Base-by-base conservation (phyloP, 2,888 invertebrate genomes). In the Cactoblastis cactorum region DNA sequence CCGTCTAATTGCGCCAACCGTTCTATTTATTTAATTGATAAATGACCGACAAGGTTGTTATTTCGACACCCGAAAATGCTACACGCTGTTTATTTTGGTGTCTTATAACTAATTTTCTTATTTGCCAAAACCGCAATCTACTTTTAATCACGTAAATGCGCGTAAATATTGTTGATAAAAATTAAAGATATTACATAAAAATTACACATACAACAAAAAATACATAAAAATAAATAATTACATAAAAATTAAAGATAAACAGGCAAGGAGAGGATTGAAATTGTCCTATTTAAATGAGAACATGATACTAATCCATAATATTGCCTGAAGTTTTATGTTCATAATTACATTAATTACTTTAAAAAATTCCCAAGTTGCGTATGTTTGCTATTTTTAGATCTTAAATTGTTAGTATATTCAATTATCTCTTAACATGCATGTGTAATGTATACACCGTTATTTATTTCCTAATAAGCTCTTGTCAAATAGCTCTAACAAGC, bases 71-170 rank as follows among this genome's bases (percentile, higher is more conserved):
- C 17, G 48, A 54, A 58, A 41, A 37, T 48, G 49, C 45, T 49
- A 49, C 47, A 14, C 45, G 22, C 22, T 37, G 47, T 53, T 49
- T 53, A 59, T 55, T 68, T 71, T 69, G 62, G 54, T 50, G 56
- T 59, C 57, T 52, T 53, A 51, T 53, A 62, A 65, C 65, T 56
- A 66, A 70, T 65, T 70, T 69, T 62, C 62, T 57, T 55, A 57
- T 63, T 62, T 66, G 37, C 24, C 43, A 28, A 43, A 43, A 28
- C 28, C 43, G 43, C 43, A 43, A 43, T 43, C 15, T 17, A 43
- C 9, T 17, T n/a, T 19, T 46, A 11, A 6, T 35, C 55, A 55
- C 56, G 46, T 15, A 35, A 47, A 35, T 14, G 22, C 46, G n/a
- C n/a, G n/a, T n/a, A n/a, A n/a, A n/a, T n/a, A n/a, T n/a, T n/a